A percentile compares a stretch with the other conserved stretches of the same genome.
These are phyloP conservation scores for Paracanthobrama guichenoti DNA, from an alignment of 2,113 vertebrate genomes.

Conservation along the genomic window DNA sequence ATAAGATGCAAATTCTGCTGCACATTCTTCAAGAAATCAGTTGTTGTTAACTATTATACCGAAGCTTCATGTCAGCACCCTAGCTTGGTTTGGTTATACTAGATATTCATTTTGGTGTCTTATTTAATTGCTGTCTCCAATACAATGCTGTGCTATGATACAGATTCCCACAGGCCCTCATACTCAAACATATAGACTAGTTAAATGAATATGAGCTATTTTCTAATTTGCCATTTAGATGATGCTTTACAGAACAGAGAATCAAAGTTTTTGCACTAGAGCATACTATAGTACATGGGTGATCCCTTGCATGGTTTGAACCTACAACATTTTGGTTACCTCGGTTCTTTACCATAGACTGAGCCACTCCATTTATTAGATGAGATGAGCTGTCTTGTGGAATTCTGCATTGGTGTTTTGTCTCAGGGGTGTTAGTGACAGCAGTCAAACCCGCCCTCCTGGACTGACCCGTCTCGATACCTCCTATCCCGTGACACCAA, in stretches of 20 bases:
- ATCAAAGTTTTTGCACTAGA: background rate
- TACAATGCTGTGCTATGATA: background rate
- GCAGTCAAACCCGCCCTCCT: background rate
- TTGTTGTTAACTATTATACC: background rate
- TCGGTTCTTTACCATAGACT: background rate
- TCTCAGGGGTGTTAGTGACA: background rate
- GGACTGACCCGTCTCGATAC: slow-evolving; percentile 19
- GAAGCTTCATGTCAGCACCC: background rate
- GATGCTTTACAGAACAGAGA: background rate
- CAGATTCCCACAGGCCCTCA: background rate
- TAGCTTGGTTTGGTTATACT: background rate
- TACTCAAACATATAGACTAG: too few relatives aligned
- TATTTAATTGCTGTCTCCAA: background rate
- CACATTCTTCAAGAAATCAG: background rate
- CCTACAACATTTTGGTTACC: background rate
- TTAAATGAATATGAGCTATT: background rate
- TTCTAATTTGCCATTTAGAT: background rate
- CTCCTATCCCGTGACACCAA: slow-evolving; percentile 67
- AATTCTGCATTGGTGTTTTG: background rate
- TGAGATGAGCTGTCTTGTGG: background rate
- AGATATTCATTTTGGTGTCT: background rate
- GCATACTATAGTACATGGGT: background rate
- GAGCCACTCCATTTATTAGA: background rate
- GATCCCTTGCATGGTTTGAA: background rate
- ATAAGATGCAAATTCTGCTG: background rate